Percentiles rank a stretch among this genome's conserved stretches.
Conservation (phyloP, 2,888 invertebrate species). For the Drosophila villosipedis region DNA sequence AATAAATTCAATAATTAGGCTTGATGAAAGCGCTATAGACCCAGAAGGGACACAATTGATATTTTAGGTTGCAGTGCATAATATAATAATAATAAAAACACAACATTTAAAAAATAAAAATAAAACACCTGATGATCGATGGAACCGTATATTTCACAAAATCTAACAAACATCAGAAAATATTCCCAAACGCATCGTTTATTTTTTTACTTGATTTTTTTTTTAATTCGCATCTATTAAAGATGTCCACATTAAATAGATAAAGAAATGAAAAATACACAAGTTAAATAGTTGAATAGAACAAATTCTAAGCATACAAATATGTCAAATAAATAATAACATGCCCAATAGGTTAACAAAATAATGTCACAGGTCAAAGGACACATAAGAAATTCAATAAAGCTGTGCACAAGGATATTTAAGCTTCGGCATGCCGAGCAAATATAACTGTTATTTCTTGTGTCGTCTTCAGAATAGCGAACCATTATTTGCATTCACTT, state of each 20-base stretch:
- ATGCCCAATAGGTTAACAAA: not conserved
- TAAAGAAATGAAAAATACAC: not conserved
- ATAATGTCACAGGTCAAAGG: not conserved
- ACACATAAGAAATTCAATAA: not conserved
- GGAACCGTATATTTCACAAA: not conserved
- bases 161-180: accelerated
- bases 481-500: constrained; percentile 73
- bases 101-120: too few species aligned
- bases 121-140: not conserved
- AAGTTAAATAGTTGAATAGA: not conserved
- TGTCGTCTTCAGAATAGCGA: constrained; percentile 58
- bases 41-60: too few species aligned
- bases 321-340: not conserved
- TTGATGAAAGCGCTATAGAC: too few species aligned
- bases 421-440: not conserved
- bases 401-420: constrained; percentile 8
- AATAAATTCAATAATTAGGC: not conserved
- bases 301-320: not conserved
- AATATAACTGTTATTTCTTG: constrained; percentile 29
- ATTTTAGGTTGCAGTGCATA: too few species aligned
- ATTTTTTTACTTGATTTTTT: not conserved
- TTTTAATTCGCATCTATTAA: not conserved
- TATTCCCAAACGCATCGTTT: not conserved
- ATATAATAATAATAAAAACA: too few species aligned
- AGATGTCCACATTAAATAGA: too few species aligned